These are phyloP conservation scores for Malacoctenus gilli DNA, from an alignment of 2,797 vertebrate genomes.

Conservation along the genomic window DNA sequence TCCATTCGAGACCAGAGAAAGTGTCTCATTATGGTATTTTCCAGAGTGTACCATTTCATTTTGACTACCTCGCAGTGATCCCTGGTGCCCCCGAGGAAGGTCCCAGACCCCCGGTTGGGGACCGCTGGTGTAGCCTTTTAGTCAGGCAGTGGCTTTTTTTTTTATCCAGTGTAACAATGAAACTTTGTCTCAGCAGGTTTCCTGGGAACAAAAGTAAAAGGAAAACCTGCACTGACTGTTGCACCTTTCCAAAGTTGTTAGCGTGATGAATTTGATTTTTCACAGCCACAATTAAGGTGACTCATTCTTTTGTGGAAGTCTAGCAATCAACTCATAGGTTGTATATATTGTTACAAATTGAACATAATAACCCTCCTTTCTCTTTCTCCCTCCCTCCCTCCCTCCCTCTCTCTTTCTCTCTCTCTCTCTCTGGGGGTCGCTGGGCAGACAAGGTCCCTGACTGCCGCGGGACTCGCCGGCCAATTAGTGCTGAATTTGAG, in stretches of 20 bases:
- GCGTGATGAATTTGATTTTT: constrained; percentile 2
- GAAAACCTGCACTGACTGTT: constrained; percentile 24
- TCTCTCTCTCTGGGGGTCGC: constrained; percentile 53
- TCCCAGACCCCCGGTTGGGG: too few relatives aligned
- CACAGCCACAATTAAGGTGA: constrained; percentile 25
- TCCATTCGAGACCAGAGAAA: too few relatives aligned
- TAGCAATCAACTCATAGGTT: constrained; percentile 58
- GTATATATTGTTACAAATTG: constrained; percentile 63
- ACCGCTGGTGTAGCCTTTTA: too few relatives aligned
- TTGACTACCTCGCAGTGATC: too few relatives aligned
- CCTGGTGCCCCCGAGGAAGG: too few relatives aligned
- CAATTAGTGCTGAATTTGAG: constrained; percentile 78
- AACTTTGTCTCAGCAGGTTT: constrained; percentile 5
- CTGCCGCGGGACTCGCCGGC: constrained; percentile 65
- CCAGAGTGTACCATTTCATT: too few relatives aligned
- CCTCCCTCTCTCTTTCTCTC: constrained; percentile 42
- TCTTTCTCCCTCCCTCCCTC: constrained; percentile 45
- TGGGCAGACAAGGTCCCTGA: constrained; percentile 64
- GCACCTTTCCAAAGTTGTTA: constrained; percentile 21
- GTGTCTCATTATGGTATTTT: too few relatives aligned
- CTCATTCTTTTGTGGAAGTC: constrained; percentile 10
- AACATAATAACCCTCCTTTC: constrained; percentile 57
- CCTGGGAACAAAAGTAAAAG: constrained; percentile 20
- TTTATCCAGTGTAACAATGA: neutral
- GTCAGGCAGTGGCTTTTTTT: too few relatives aligned